phyloP scores from a whole-genome alignment of 2,888 invertebrate species.

The Lasioglossum malachurum region DNA sequence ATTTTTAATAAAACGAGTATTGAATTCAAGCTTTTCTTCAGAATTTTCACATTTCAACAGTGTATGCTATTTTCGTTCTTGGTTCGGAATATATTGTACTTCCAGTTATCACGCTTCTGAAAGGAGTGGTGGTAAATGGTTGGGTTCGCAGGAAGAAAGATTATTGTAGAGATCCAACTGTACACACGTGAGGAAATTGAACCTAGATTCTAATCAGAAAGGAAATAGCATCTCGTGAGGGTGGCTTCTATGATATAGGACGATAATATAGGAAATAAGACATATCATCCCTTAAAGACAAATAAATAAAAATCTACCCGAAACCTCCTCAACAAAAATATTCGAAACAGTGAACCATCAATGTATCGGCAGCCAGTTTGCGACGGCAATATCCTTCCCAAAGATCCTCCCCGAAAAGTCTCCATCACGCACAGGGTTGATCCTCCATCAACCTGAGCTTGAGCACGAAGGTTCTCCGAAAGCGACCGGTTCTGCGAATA shows the following conservation, averaged over 20 bases:
- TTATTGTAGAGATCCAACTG: not conserved
- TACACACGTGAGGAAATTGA: not conserved
- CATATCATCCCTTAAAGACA: not conserved
- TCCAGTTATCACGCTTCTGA: not conserved
- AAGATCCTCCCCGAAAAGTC: not conserved
- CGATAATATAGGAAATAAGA: not conserved
- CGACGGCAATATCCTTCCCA: not conserved
- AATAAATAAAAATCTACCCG: not conserved
- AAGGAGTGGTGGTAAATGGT: not conserved
- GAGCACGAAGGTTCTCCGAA: not conserved
- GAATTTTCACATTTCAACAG: not conserved
- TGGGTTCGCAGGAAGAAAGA: not conserved
- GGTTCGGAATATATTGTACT: too few relatives aligned
- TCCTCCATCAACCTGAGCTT: not conserved
- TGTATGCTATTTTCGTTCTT: too few relatives aligned
- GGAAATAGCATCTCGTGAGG: not conserved
- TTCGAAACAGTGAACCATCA: not conserved
- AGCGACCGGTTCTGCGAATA: slow-evolving; percentile 13
- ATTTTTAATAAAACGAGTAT: too few relatives aligned
- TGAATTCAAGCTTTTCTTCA: not conserved
- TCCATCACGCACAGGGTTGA: not conserved
- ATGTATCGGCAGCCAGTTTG: not conserved
- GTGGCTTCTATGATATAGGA: not conserved
- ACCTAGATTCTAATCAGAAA: not conserved
- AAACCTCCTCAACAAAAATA: not conserved